A percentile compares a stretch with the other conserved stretches of the same genome.
Conservation (phyloP, 2,888 invertebrate genomes). For the Pristionchus maxplancki region DNA sequence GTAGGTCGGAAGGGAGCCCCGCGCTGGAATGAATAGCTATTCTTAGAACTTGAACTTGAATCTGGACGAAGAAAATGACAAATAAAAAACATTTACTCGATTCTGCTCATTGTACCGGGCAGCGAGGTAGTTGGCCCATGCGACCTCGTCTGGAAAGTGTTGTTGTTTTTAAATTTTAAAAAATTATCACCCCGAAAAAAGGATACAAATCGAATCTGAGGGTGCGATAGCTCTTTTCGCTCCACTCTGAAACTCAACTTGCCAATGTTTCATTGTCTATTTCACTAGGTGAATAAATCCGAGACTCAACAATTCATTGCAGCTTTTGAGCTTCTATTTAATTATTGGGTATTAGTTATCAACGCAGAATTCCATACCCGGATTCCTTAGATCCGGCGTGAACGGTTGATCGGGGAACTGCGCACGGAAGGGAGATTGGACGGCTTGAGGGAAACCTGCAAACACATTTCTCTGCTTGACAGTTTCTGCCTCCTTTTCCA, state of each 20-base stretch:
- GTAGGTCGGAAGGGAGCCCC: background rate
- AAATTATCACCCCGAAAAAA: too few relatives aligned
- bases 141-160: conserved; percentile 33
- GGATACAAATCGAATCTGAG: too few relatives aligned
- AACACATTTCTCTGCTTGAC: too few relatives aligned
- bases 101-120: conserved; percentile 18
- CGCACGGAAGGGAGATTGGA: conserved; percentile 47
- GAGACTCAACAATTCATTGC: too few relatives aligned
- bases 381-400: conserved; percentile 17
- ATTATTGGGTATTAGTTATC: too few relatives aligned
- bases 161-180: background rate
- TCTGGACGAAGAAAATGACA: too few relatives aligned
- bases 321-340: too few relatives aligned
- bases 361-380: background rate
- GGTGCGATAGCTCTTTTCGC: too few relatives aligned
- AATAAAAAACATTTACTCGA: background rate
- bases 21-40: background rate
- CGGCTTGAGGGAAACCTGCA: conserved; percentile 48
- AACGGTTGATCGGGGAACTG: conserved; percentile 29
- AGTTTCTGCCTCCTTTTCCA: too few relatives aligned
- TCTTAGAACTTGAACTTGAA: background rate
- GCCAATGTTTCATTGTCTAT: background rate
- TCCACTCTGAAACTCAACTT: too few relatives aligned
- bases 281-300: too few relatives aligned
- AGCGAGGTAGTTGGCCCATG: conserved; percentile 49